Evolutionary conservation across 2,888 invertebrate species (phyloP).

Genomic region (Laspeyria flexula): DNA sequence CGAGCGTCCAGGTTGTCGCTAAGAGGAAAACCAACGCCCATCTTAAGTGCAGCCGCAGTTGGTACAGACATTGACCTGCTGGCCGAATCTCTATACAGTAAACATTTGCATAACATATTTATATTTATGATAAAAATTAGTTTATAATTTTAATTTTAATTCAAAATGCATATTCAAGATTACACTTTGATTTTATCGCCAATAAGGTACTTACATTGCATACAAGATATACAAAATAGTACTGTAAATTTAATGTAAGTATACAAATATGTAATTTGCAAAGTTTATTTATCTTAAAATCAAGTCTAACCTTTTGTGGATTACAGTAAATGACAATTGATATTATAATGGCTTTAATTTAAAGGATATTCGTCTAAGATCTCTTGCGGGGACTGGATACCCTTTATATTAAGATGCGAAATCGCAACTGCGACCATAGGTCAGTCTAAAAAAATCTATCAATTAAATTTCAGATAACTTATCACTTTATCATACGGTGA

Average conservation of each 20-base stretch:
- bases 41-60: constrained; percentile 93
- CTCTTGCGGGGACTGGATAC: too few relatives aligned
- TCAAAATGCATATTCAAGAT: neutral
- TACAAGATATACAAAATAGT: too few relatives aligned
- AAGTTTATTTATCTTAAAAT: neutral
- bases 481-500: too few relatives aligned
- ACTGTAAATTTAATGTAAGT: too few relatives aligned
- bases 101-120: constrained; percentile 15
- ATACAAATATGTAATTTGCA: too few relatives aligned
- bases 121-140: neutral
- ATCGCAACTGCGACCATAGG: too few relatives aligned
- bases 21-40: constrained; percentile 94
- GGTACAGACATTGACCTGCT: constrained; percentile 91
- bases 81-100: constrained; percentile 69
- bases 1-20: constrained; percentile 90
- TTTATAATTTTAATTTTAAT: neutral
- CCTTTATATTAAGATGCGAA: too few relatives aligned
- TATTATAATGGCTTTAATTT: too few relatives aligned
- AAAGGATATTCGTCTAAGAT: too few relatives aligned
- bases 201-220: too few relatives aligned
- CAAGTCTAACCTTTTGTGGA: neutral
- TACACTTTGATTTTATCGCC: neutral
- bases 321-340: neutral
- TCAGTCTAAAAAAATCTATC: too few relatives aligned
- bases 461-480: too few relatives aligned